Conservation (phyloP, 1,140 invertebrate genomes). For the Oreohelix idahoensis region DNA sequence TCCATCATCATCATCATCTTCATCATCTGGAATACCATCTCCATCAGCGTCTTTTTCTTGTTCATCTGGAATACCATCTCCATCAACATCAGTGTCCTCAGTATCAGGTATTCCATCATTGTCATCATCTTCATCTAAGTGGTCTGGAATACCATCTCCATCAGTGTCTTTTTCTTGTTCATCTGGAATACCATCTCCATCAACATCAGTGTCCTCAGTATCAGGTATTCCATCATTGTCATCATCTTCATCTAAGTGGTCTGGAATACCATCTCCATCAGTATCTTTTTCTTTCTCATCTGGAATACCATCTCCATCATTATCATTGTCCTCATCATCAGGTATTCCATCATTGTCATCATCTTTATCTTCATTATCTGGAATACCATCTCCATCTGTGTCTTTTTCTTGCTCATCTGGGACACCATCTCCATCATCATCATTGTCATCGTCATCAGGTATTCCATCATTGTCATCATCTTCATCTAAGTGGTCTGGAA, state of each 20-base stretch:
- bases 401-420: slow-evolving; percentile 59
- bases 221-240: slow-evolving; percentile 16
- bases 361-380: slow-evolving; percentile 61
- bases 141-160: slow-evolving; percentile 39
- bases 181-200: slow-evolving; percentile 23
- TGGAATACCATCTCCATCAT: slow-evolving; percentile 63
- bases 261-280: slow-evolving; percentile 62
- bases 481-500: slow-evolving; percentile 54
- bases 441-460: slow-evolving; percentile 55
- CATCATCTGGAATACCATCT: slow-evolving; percentile 66
- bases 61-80: slow-evolving; percentile 51
- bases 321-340: slow-evolving; percentile 54
- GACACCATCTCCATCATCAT: slow-evolving; percentile 63
- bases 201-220: slow-evolving; percentile 7
- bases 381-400: slow-evolving; percentile 65
- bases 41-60: slow-evolving; percentile 54
- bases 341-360: slow-evolving; percentile 66
- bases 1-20: slow-evolving; percentile 64
- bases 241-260: slow-evolving; percentile 58
- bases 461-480: slow-evolving; percentile 67
- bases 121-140: not conserved
- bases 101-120: slow-evolving; percentile 17
- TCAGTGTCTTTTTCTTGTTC: slow-evolving; percentile 1
- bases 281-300: slow-evolving; percentile 52
- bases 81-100: slow-evolving; percentile 37